Base-by-base conservation (phyloP, 2,113 vertebrate genomes). In the Ciconia stormi region DNA sequence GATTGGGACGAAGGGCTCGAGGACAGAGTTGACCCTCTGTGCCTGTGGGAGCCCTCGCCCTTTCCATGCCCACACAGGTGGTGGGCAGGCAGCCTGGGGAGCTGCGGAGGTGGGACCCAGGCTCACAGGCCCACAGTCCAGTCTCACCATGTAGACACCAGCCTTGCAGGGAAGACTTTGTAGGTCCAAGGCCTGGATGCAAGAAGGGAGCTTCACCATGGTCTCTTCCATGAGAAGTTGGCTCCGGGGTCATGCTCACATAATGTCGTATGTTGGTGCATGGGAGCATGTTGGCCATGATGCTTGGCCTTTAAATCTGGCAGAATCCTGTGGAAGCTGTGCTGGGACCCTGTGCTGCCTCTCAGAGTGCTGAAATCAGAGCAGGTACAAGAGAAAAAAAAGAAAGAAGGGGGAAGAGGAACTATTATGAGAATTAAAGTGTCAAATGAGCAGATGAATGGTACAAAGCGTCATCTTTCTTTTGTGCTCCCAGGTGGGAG, bases 231-330 rank as follows among this genome's bases (percentile, higher is more conserved):
- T 8, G 30, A 59, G 76, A 47, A 55, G 44, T 0, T 82, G 66
- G 20, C 23, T 88, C 25, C 2, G 12, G n/a, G 38, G 29, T 44
- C 46, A 42, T 2, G 0, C 8, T 27, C 44, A 56, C 2, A 1
- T 44, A 49, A 0, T 1, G 3, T 40, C 34, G 34, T 36, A 27
- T 12, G 30, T 21, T 53, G n/a, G 44, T 76, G 13, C 44, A 23
- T 1, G 5, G 70, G 32, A 73, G 11, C 30, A 52, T 5, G 12
- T 0, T 86, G 80, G 49, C 20, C 34, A 9, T 4, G 23, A 65
- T 34, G 27, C 40, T 52, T 38, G 55, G 46, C 59, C n/a, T 66
- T 78, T 25, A 72, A 44, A 92, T 27, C 52, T 76, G 38, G 27
- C 50, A 74, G 59, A 15, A 42, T 59, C 40, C 59, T 26, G 30